A percentile compares a stretch with the other conserved stretches of the same genome.
Evolutionary conservation across 2,797 vertebrate genomes (phyloP).

Genomic region (Harpagifer antarcticus): DNA sequence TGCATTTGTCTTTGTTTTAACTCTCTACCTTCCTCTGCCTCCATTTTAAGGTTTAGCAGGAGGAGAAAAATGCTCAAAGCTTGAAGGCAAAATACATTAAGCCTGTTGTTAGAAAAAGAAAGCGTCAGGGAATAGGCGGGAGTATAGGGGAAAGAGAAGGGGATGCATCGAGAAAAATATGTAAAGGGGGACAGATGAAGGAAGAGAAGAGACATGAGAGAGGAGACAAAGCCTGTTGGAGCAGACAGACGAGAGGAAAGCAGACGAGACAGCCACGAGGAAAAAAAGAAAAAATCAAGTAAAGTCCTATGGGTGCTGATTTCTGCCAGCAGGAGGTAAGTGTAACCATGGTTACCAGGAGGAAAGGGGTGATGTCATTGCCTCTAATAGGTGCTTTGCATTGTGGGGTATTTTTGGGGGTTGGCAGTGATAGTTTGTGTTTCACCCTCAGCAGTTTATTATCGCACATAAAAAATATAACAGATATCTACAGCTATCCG

Average conservation of each 20-base stretch:
- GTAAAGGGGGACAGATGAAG: background rate
- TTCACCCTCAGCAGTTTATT: slow-evolving; percentile 42
- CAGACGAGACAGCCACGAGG: slow-evolving; percentile 25
- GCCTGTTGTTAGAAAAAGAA: background rate
- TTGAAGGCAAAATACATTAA: slow-evolving; percentile 11
- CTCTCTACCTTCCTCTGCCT: slow-evolving; percentile 3
- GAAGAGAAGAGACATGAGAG: slow-evolving; percentile 11
- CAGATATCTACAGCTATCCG: background rate
- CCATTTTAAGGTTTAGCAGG: slow-evolving; percentile 21
- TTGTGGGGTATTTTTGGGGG: slow-evolving; percentile 43
- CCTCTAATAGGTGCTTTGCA: slow-evolving; percentile 45
- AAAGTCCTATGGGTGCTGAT: slow-evolving; percentile 49
- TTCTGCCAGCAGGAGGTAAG: slow-evolving; percentile 58
- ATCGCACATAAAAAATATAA: slow-evolving; percentile 20
- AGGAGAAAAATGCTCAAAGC: background rate
- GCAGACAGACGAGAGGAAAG: slow-evolving; percentile 24
- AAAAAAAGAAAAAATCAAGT: slow-evolving; percentile 33
- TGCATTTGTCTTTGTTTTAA: slow-evolving; percentile 20
- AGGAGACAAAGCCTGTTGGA: slow-evolving; percentile 19
- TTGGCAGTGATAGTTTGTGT: slow-evolving; percentile 21
- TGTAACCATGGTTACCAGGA: slow-evolving; percentile 81
- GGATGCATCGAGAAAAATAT: background rate
- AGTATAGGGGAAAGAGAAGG: slow-evolving; percentile 2
- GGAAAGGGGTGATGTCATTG: slow-evolving; percentile 74
- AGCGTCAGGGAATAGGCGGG: background rate